Percentiles rank a stretch among this genome's conserved stretches.
These are phyloP conservation scores for Corella eumyota DNA, from an alignment of 23 tunicate species.

Conservation along the genomic window DNA sequence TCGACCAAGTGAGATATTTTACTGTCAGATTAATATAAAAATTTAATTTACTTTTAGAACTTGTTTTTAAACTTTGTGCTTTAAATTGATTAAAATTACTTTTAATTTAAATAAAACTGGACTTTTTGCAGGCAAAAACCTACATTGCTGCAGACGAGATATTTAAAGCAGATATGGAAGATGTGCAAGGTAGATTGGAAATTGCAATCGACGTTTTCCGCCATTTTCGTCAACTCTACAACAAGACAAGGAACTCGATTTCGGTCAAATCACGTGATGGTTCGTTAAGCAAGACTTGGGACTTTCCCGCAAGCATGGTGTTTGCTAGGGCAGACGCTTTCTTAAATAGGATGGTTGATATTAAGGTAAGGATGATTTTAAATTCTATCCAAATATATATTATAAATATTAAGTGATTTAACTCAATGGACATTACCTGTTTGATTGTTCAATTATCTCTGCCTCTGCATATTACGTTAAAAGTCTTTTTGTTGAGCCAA, in stretches of 20 bases:
- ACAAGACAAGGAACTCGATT: constrained; percentile 22
- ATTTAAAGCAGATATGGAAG: constrained; percentile 72
- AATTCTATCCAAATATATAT: neutral
- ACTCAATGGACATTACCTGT: no score
- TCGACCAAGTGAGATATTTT: constrained; percentile 48
- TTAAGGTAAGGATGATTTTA: constrained; percentile 29
- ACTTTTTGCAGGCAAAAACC: constrained; percentile 43
- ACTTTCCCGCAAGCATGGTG: constrained; percentile 76
- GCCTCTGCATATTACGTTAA: no score
- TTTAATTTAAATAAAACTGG: no score
- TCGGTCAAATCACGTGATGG: constrained; percentile 19
- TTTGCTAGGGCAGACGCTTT: constrained; percentile 70
- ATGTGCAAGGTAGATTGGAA: constrained; percentile 49
- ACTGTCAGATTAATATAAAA: neutral
- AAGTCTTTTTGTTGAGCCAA: no score
- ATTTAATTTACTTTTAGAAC: no score
- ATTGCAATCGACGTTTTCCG: constrained; percentile 45
- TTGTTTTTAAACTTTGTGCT: no score
- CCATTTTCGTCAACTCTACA: constrained; percentile 45
- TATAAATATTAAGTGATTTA: neutral
- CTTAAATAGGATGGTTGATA: constrained; percentile 21
- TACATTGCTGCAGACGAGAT: constrained; percentile 67
- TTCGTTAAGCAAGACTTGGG: constrained; percentile 46
- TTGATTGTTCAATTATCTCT: no score
- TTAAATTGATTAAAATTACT: no score